Percentiles rank a stretch among this genome's conserved stretches.
Conservation (phyloP, 2,888 invertebrate species). For the Arrhopalites spinosus region DNA sequence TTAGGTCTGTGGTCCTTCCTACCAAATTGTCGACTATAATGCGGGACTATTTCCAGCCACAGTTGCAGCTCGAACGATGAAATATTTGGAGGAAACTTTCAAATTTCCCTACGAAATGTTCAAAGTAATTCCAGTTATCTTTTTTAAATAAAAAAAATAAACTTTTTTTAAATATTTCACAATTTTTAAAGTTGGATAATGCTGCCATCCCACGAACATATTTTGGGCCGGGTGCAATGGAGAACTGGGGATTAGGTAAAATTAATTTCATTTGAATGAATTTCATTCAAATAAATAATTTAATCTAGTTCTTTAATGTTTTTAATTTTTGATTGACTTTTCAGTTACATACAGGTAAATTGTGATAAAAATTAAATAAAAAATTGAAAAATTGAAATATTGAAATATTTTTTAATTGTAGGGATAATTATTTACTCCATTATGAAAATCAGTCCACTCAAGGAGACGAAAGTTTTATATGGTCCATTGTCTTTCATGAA, state of each 20-base stretch:
- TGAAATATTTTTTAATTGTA: not conserved
- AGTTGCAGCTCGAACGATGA: not conserved
- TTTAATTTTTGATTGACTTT: not conserved
- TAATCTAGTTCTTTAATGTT: too few species aligned
- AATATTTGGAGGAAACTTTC: not conserved
- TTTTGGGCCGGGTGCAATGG: conserved; percentile 43
- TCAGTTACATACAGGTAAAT: conserved; percentile 15
- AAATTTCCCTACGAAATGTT: not conserved
- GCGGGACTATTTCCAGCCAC: not conserved
- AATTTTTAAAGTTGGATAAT: conserved; percentile 51
- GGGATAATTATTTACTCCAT: not conserved
- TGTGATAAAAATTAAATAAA: too few species aligned
- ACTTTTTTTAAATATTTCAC: too few species aligned
- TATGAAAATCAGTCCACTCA: not conserved
- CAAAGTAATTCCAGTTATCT: too few species aligned
- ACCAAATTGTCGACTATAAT: not conserved
- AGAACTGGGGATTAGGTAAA: conserved; percentile 44
- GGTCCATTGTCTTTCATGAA: not conserved
- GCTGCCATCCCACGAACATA: conserved; percentile 39
- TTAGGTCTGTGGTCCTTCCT: not conserved
- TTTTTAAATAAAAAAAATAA: too few species aligned
- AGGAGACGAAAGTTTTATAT: not conserved
- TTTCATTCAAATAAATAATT: too few species aligned
- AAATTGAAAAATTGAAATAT: too few species aligned
- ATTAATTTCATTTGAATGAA: not conserved